Evolutionary conservation across 2,797 vertebrate genomes (phyloP), one percentile per base, ranked within the genome.

Genomic region (Sebastes steindachneri): DNA sequence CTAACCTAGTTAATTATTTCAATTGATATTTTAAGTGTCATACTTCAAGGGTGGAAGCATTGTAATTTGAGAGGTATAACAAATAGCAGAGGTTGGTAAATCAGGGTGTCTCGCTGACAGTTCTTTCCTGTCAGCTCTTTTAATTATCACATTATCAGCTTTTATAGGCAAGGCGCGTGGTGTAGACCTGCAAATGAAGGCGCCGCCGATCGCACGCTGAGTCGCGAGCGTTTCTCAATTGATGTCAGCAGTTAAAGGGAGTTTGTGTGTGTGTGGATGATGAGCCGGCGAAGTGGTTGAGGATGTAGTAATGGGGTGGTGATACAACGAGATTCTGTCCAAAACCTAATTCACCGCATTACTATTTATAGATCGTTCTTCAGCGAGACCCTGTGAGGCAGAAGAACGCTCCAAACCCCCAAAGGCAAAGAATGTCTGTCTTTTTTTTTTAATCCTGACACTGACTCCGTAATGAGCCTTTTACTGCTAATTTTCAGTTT

Each of bases 121-220:
- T 92, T 97, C 96, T 86, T 96, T 94, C 94, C 97, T 96, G 97
- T 97, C 97, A 97, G 97, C 96, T 97, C 96, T 93, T 99, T 97
- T 99, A 99, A 99, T 99, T 97, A 98, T 97, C 97, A 96, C 96
- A 97, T 98, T 97, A 98, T 96, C 97, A 97, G 96, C 96, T 97
- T 96, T 96, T 96, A 96, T 96, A 94, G 97, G 88, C 93, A 94
- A 93, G 94, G 92, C 85, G 95, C 89, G 94, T 94, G 95, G 90
- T 96, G 94, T 92, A 90, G 95, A 96, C 95, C 96, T 95, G 96
- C 95, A 96, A 96, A 96, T 95, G 90, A 89, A 93, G 95, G 95
- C 90, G 94, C 93, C 14, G 19, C 92, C 89, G 94, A 93, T 96
- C 90, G 94, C 95, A 96, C 86, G 92, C 96, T 96, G 94, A 95